phyloP scores from a whole-genome alignment of 2,888 invertebrate genomes.

The Pecten maximus region DNA sequence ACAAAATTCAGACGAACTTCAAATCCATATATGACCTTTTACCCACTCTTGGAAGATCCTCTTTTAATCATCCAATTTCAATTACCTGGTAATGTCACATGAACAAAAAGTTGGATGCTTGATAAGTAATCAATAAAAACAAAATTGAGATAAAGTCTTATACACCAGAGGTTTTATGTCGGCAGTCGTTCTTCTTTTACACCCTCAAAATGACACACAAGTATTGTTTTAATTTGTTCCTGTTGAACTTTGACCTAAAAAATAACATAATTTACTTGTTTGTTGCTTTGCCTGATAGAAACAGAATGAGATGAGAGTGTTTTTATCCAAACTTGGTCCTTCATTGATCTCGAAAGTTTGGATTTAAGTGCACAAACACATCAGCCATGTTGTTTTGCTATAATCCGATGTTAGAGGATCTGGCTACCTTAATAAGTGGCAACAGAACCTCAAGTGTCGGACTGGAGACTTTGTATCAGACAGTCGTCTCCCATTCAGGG shows the following conservation, averaged over 20 bases:
- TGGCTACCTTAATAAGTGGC: background rate
- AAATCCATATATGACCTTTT: no score
- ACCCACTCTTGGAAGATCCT: no score
- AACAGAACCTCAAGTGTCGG: background rate
- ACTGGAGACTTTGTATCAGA: background rate
- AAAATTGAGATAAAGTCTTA: background rate
- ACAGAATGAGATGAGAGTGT: background rate
- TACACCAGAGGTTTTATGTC: background rate
- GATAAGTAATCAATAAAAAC: no score
- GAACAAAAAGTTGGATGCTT: no score
- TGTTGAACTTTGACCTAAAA: background rate
- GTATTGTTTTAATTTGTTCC: background rate
- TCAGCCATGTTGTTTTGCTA: background rate
- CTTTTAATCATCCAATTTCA: no score
- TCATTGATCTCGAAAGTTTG: background rate
- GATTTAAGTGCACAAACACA: constrained; percentile 24
- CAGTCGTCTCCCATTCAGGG: background rate
- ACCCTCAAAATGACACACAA: background rate
- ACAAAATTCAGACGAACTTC: no score
- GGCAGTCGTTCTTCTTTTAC: no score
- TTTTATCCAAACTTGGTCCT: background rate
- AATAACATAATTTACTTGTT: background rate
- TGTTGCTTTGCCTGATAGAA: background rate
- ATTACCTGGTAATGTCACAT: no score
- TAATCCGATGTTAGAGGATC: background rate